phyloP scores from a whole-genome alignment of 2,888 invertebrate species.

The Chrysina gloriosa region DNA sequence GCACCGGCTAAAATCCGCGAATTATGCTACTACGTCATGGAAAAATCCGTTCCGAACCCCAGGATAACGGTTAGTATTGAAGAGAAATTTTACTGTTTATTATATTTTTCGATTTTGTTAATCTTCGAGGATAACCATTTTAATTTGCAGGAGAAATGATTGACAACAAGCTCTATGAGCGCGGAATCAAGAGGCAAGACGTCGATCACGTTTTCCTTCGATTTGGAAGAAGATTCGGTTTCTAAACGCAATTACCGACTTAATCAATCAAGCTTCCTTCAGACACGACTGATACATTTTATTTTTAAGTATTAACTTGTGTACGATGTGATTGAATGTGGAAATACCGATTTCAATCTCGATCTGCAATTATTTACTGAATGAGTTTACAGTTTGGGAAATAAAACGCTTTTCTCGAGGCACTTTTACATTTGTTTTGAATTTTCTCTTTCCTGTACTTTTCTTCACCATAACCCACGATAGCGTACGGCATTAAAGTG shows the following conservation, averaged over 20 bases:
- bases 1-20: conserved; percentile 52
- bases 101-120: neutral
- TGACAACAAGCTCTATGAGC: conserved; percentile 66
- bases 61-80: conserved; percentile 44
- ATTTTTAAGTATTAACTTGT: conserved; percentile 1
- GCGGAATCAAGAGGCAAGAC: conserved; percentile 86
- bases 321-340: neutral
- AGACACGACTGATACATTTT: conserved; percentile 1
- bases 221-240: conserved; percentile 74
- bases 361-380: neutral
- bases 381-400: neutral
- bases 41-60: conserved; percentile 42
- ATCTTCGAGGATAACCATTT: neutral
- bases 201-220: conserved; percentile 91
- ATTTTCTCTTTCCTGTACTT: too few species aligned
- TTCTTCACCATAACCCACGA: too few species aligned
- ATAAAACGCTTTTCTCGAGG: neutral
- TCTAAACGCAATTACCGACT: conserved; percentile 33
- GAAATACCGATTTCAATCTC: neutral
- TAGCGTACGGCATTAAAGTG: too few species aligned
- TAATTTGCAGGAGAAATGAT: conserved; percentile 49
- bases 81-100: too few species aligned
- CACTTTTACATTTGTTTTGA: too few species aligned
- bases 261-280: conserved; percentile 42
- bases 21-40: conserved; percentile 51